A percentile compares a stretch with the other conserved stretches of the same genome.
Evolutionary conservation across 2,113 vertebrate genomes (phyloP).

Genomic region (Cyphomyrus plagiostoma): DNA sequence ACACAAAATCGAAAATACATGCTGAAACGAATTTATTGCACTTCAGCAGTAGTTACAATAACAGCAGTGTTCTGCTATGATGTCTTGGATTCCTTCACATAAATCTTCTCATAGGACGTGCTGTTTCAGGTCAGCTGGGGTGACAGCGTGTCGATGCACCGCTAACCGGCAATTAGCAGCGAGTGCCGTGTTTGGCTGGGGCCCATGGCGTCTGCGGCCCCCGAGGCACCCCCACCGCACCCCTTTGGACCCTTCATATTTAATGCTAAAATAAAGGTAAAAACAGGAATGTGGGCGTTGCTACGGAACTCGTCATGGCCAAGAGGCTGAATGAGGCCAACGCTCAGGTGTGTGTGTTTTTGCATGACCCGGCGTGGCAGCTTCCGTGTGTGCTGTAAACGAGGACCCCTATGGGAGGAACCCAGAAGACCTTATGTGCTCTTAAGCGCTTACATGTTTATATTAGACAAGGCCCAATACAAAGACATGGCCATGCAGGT

Average conservation of each 20-base stretch:
- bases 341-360: background rate
- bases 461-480: background rate
- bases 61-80: slow-evolving; percentile 66
- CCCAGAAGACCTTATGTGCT: background rate
- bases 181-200: slow-evolving; percentile 46
- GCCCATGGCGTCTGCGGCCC: slow-evolving; percentile 55
- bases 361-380: background rate
- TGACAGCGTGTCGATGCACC: slow-evolving; percentile 65
- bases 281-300: slow-evolving; percentile 44
- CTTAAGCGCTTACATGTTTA: background rate
- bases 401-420: background rate
- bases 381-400: background rate
- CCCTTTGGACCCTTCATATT: slow-evolving; percentile 58
- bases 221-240: slow-evolving; percentile 40
- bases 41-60: slow-evolving; percentile 78
- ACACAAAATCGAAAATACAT: slow-evolving; percentile 36
- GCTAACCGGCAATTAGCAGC: slow-evolving; percentile 53
- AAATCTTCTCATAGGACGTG: slow-evolving; percentile 58
- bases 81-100: slow-evolving; percentile 68
- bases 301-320: slow-evolving; percentile 39
- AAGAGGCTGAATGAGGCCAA: background rate
- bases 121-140: slow-evolving; percentile 64
- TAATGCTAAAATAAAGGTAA: slow-evolving; percentile 65
- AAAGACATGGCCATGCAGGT: background rate
- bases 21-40: slow-evolving; percentile 69